Evolutionary conservation across 2,113 vertebrate species (phyloP).

Genomic region (Leucopternis melanops): DNA sequence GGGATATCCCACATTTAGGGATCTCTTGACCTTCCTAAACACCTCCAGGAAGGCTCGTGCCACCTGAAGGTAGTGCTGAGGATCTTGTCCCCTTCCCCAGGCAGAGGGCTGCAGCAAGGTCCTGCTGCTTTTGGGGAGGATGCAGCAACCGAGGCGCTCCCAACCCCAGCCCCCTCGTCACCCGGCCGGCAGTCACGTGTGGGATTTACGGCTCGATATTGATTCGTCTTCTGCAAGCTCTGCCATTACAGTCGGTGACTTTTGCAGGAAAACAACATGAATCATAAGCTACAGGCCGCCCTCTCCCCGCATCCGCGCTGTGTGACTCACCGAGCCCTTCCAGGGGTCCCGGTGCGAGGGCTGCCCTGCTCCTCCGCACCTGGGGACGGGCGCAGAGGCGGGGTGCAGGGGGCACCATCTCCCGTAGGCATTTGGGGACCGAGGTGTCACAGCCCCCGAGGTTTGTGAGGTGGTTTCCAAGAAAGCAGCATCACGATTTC

Average conservation of each 20-base stretch:
- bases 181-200: background rate
- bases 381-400: background rate
- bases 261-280: slow-evolving; percentile 56
- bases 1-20: background rate
- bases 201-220: background rate
- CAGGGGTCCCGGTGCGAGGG: background rate
- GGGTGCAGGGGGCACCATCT: background rate
- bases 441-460: background rate
- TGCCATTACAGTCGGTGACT: background rate
- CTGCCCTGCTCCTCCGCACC: background rate
- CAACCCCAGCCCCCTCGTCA: fast-evolving
- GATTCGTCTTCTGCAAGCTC: slow-evolving; percentile 28
- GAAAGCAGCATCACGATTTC: background rate
- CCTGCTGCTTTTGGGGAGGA: background rate
- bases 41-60: background rate
- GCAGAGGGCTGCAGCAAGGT: background rate
- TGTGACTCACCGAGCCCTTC: slow-evolving; percentile 39
- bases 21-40: background rate
- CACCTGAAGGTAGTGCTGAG: background rate
- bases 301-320: background rate
- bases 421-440: background rate
- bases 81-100: background rate
- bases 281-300: slow-evolving; percentile 37
- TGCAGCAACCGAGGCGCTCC: fast-evolving
- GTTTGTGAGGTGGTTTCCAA: background rate